phyloP scores from a whole-genome alignment of 2,113 vertebrate genomes.

The Menura novaehollandiae region DNA sequence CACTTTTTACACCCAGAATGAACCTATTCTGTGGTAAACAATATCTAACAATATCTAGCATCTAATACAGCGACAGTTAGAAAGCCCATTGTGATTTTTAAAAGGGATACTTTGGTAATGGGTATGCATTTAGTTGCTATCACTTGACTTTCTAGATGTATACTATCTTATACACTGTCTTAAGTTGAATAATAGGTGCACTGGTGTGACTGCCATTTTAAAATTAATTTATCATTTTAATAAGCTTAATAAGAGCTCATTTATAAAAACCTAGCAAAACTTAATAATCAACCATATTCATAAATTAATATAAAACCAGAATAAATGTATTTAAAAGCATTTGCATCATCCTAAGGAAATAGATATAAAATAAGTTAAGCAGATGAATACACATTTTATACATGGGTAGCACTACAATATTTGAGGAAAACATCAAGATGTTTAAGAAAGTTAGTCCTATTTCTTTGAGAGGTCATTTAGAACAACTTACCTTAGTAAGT shows the following conservation, averaged over 20 bases:
- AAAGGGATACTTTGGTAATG: background rate
- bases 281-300: background rate
- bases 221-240: background rate
- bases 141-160: background rate
- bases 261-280: background rate
- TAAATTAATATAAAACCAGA: background rate
- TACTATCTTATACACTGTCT: background rate
- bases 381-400: background rate
- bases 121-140: background rate
- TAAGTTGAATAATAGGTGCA: background rate
- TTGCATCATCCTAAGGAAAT: background rate
- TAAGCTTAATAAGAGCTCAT: background rate
- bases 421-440: background rate
- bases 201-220: background rate
- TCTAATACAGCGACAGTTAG: background rate
- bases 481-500: background rate
- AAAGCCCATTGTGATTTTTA: background rate
- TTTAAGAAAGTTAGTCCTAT: background rate
- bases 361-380: background rate
- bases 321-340: background rate
- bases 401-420: background rate
- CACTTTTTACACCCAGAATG: slow-evolving; percentile 6
- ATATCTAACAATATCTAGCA: background rate
- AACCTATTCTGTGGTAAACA: slow-evolving; percentile 5
- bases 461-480: background rate